Evolutionary conservation across 2,797 vertebrate genomes (phyloP), one percentile per base, ranked within the genome.

Genomic region (Acridotheres tristis): DNA sequence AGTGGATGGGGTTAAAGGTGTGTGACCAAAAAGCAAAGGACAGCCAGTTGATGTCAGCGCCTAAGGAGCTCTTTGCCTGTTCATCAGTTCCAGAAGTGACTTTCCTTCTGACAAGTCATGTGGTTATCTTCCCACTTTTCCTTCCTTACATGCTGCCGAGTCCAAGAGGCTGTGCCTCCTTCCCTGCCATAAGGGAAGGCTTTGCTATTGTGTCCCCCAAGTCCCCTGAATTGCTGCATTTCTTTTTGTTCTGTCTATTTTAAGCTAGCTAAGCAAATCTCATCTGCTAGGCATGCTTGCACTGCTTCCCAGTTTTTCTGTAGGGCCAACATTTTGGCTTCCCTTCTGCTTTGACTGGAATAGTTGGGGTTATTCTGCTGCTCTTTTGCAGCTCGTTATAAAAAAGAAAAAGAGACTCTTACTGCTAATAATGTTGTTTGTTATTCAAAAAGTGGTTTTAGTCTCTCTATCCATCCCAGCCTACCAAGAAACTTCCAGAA

Each of bases 211-310:
- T 72, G 25, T 66, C 71, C 94, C 71, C 32, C 55, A 86, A 67
- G 48, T 75, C 94, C 92, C 69, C 72, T 4, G 12, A 73, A 57
- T 43, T 43, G 25, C 53, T 88, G 68, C 43, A 27, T 89, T 77
- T 72, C 53, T 87, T 92, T 95, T 90, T 95, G 16, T 88, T 94
- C 84, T 79, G 43, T 53, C 48, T 78, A 22, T 53, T 95, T 77
- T 91, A 95, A 89, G 63, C 57, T 73, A 84, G 55, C 85, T 74
- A 79, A 94, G 45, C 48, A 51, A 83, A 75, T 75, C 51, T 85
- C 7, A 16, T 86, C 79, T 92, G 71, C 67, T 40, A 25, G 43
- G 65, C 58, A 23, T 68, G 55, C 29, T 36, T 74, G 16, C 17
- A 3, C 43, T 76, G 86, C 85, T 94, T 92, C 81, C 25, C 30